Evolutionary conservation across 2,113 vertebrate species (phyloP).

Genomic region (Thamnaconus septentrionalis): DNA sequence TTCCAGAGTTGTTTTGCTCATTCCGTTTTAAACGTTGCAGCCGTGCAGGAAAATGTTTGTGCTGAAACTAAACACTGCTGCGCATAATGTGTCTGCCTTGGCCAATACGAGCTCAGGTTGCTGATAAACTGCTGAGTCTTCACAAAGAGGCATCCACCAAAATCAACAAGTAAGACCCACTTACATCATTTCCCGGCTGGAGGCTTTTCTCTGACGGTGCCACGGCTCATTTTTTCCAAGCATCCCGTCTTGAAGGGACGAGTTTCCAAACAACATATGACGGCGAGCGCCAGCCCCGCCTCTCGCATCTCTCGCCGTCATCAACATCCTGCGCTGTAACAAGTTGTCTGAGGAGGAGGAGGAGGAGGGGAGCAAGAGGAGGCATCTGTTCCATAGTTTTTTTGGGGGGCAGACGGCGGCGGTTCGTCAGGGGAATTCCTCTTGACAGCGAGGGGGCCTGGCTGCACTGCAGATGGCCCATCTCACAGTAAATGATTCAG

Average conservation of each 20-base stretch:
- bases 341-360: conserved; percentile 44
- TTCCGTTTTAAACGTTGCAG: no score
- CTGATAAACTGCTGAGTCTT: neutral
- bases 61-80: neutral
- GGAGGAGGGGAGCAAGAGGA: conserved; percentile 45
- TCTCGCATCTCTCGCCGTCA: conserved; percentile 29
- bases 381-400: conserved; percentile 60
- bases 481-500: conserved; percentile 65
- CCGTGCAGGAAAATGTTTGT: neutral
- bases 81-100: no score
- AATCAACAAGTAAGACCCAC: neutral
- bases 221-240: conserved; percentile 22
- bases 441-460: conserved; percentile 27
- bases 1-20: no score
- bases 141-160: neutral
- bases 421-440: conserved; percentile 55
- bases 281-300: conserved; percentile 11
- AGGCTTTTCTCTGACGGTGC: conserved; percentile 5
- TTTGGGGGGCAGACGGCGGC: conserved; percentile 48
- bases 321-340: conserved; percentile 30
- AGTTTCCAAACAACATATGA: conserved; percentile 16
- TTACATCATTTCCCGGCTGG: neutral
- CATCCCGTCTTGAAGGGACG: conserved; percentile 10
- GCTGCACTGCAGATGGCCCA: conserved; percentile 61
- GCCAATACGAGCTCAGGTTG: no score